Evolutionary conservation across 2,888 invertebrate species (phyloP).

Genomic region (Tachina grossa): DNA sequence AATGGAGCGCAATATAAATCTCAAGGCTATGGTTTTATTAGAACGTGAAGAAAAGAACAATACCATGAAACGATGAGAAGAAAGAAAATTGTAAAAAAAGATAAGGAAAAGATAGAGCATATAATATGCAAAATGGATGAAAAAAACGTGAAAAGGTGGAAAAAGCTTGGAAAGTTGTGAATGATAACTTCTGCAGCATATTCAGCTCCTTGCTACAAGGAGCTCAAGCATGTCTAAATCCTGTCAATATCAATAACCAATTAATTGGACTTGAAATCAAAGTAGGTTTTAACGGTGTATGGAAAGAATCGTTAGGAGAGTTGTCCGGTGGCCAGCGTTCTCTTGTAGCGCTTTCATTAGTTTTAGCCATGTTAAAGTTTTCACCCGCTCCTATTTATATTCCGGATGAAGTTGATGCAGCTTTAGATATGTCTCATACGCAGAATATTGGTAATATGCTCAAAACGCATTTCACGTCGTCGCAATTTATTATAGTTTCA

Average conservation of each 20-base stretch:
- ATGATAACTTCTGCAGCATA: slow-evolving; percentile 96
- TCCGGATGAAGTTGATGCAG: slow-evolving; percentile 99
- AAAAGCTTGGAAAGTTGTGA: slow-evolving; percentile 93
- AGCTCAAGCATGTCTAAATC: slow-evolving; percentile 92
- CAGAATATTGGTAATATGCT: slow-evolving; percentile 99
- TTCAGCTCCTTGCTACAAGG: slow-evolving; percentile 96
- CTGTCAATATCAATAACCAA: slow-evolving; percentile 82
- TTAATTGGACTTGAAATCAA: slow-evolving; percentile 95
- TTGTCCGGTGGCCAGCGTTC: slow-evolving; percentile 98
- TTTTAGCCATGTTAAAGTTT: slow-evolving; percentile 97
- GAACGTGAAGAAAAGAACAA: slow-evolving; percentile 93
- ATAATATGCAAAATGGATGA: slow-evolving; percentile 95
- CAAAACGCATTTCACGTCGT: slow-evolving; percentile 93
- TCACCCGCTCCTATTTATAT: slow-evolving; percentile 99
- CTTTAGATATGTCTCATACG: slow-evolving; percentile 98
- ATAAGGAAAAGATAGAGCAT: slow-evolving; percentile 88
- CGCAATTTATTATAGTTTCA: slow-evolving; percentile 98
- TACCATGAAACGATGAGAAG: slow-evolving; percentile 86
- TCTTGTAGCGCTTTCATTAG: slow-evolving; percentile 96
- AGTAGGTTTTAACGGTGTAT: slow-evolving; percentile 95
- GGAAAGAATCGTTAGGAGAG: slow-evolving; percentile 98
- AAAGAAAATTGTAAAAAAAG: slow-evolving; percentile 89
- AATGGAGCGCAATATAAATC: slow-evolving; percentile 89
- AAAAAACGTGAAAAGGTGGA: slow-evolving; percentile 92
- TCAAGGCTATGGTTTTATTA: slow-evolving; percentile 93